Percentiles rank a stretch among this genome's conserved stretches.
phyloP scores from a whole-genome alignment of 2,797 vertebrate species.

The Ctenosaura bakeri region DNA sequence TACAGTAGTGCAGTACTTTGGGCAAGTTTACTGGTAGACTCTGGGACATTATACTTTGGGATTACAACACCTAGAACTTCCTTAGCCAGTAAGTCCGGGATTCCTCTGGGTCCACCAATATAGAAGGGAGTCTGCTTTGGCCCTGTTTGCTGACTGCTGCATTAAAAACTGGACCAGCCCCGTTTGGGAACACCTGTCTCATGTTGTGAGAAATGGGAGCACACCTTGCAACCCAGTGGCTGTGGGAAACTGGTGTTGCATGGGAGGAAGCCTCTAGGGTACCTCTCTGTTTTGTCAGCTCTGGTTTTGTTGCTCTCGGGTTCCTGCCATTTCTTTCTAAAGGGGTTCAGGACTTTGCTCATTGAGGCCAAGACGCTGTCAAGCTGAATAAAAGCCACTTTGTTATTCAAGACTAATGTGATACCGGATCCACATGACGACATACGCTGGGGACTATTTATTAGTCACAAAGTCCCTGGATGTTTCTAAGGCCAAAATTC shows the following conservation, averaged over 20 bases:
- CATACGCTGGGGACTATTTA: neutral
- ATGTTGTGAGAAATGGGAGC: neutral
- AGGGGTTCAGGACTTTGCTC: neutral
- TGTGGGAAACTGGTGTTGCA: neutral
- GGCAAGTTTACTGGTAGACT: too few species aligned
- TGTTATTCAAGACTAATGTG: neutral
- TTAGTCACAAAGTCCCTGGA: neutral
- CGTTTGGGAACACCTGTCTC: neutral
- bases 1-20: neutral
- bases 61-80: too few species aligned
- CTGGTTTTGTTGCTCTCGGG: neutral
- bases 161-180: neutral
- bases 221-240: neutral
- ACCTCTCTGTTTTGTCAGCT: neutral
- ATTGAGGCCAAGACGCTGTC: too few species aligned
- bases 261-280: neutral
- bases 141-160: neutral
- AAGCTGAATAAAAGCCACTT: neutral
- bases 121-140: neutral
- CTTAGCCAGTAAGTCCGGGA: too few species aligned
- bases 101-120: neutral
- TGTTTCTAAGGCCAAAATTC: neutral
- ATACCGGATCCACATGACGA: neutral
- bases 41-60: too few species aligned
- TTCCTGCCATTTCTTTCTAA: neutral